Conservation (phyloP, 2,888 invertebrate genomes). For the Argynnis bischoffii region DNA sequence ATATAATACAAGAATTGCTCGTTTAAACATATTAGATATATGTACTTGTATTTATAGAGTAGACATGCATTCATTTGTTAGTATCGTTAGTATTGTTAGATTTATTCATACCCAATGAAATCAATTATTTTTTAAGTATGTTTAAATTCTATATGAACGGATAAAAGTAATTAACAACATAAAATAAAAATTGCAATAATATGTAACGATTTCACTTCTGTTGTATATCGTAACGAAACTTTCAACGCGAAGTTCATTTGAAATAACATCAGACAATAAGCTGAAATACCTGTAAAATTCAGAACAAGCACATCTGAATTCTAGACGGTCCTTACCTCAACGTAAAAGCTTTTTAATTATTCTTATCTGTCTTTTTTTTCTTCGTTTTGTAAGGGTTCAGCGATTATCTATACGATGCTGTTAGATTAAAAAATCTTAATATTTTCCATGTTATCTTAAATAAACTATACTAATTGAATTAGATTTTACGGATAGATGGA, state of each 20-base stretch:
- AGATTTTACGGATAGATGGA: too few species aligned
- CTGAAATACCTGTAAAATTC: constrained; percentile 11
- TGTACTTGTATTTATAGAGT: too few species aligned
- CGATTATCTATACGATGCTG: constrained; percentile 23
- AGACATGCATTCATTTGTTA: too few species aligned
- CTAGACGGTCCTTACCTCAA: constrained; percentile 23
- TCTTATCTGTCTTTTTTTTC: constrained; percentile 35
- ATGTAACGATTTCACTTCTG: not conserved
- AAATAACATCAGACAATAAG: not conserved
- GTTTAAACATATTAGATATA: too few species aligned
- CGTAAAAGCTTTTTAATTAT: constrained; percentile 36
- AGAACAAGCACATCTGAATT: constrained; percentile 2
- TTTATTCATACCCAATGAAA: too few species aligned
- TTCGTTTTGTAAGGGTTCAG: constrained; percentile 26
- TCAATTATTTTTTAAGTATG: too few species aligned
- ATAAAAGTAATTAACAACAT: too few species aligned
- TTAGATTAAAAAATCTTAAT: constrained; percentile 17
- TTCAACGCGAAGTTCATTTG: not conserved
- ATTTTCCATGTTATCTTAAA: not conserved
- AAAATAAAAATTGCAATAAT: too few species aligned
- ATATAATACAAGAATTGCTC: too few species aligned
- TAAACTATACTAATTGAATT: too few species aligned
- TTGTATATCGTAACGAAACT: not conserved
- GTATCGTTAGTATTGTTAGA: too few species aligned
- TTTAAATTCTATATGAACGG: too few species aligned